Base-by-base conservation (phyloP, 2,888 invertebrate genomes). In the Pheosia tremula region DNA sequence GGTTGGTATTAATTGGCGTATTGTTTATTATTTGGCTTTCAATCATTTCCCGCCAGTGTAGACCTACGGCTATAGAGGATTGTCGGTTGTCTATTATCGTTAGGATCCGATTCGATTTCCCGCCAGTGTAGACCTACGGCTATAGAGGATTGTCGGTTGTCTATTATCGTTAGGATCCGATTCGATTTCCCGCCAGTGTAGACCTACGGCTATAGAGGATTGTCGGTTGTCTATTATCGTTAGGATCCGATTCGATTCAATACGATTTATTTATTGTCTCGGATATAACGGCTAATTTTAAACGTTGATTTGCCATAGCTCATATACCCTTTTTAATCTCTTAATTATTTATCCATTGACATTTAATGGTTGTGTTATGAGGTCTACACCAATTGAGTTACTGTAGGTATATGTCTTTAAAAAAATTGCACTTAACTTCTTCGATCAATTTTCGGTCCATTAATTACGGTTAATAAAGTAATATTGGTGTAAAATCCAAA, bases 1-100 rank as follows among this genome's bases (percentile, higher is more conserved):
- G 71, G 78, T 72, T 77, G 77, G 74, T 75, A 81, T 69, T 80
- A 79, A 82, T 83, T 82, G 83, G 80, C 75, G 66, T 59, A n/a
- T 0, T 82, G 82, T 82, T 83, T 82, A 79, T 79, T 82, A 70
- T 79, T 68, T 62, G 56, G 64, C 73, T 74, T 72, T 83, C 82
- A 78, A 77, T 82, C 78, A 77, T 68, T 72, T 61, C 45, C 56
- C 36, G 45, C 0, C 36, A 13, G 56, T 56, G 59, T 63, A 58
- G 69, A 74, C 66, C 67, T 58, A 62, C 66, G 56, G 59, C 62
- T 58, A 57, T 24, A 1, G n/a, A 36, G 45, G 43, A 45, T 36
- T 45, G 56, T 56, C n/a, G 41, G 10, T 56, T 11, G 55, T 55
- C 55, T 55, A 55, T 55, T 55, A 55, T 55, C 6, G n/a, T 39